Conservation (phyloP, 2,888 invertebrate species). For the Fissipunctia ypsillon region DNA sequence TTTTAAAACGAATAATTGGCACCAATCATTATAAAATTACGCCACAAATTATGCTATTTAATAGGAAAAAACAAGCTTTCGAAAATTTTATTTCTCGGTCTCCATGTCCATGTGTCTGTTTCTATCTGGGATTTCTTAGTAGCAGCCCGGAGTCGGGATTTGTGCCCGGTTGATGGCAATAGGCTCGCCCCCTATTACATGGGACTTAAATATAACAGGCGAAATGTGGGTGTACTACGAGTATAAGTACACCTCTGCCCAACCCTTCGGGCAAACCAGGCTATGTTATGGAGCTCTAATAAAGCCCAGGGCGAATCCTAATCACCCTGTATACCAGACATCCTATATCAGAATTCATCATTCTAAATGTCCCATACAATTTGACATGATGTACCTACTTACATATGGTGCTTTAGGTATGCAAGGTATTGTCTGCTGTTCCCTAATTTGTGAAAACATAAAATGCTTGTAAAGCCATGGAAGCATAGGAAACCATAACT, state of each 20-base stretch:
- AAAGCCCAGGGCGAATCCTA: background rate
- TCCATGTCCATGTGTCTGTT: too few species aligned
- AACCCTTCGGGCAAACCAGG: too few species aligned
- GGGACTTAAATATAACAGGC: too few species aligned
- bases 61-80: background rate
- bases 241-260: too few species aligned
- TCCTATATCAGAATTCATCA: background rate
- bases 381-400: background rate
- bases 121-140: too few species aligned
- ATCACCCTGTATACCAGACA: background rate
- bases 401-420: background rate
- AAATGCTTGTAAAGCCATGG: conserved; percentile 4
- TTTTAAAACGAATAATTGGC: conserved; percentile 46
- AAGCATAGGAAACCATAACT: conserved; percentile 39
- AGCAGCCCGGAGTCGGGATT: too few species aligned
- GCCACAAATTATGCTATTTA: conserved; percentile 9
- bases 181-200: too few species aligned
- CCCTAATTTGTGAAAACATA: background rate
- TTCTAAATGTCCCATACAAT: background rate
- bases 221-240: too few species aligned
- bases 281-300: too few species aligned
- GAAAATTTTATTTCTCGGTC: background rate
- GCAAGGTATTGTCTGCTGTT: too few species aligned
- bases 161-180: too few species aligned
- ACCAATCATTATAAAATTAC: conserved; percentile 50